phyloP scores from a whole-genome alignment of 2,113 vertebrate species.

The Oncorhynchus nerka region DNA sequence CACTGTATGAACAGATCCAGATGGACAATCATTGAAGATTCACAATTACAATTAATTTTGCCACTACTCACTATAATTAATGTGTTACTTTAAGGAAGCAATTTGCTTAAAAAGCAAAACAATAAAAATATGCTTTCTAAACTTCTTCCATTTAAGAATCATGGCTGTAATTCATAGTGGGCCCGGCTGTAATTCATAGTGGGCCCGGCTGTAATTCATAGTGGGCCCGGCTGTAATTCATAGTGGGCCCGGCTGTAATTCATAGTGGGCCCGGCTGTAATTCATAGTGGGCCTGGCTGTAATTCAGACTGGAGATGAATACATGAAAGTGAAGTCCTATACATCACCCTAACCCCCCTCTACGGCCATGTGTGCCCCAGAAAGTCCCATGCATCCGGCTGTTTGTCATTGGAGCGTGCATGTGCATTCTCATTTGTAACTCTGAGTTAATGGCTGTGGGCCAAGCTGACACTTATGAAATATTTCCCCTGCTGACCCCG shows the following conservation, averaged over 20 bases:
- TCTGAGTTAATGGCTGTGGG: slow-evolving; percentile 58
- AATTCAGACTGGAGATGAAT: slow-evolving; percentile 60
- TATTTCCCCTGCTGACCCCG: slow-evolving; percentile 74
- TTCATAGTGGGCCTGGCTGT: slow-evolving; percentile 27
- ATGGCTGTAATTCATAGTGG: too few relatives aligned
- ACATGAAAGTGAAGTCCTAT: slow-evolving; percentile 65
- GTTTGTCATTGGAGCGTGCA: slow-evolving; percentile 63
- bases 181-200: too few relatives aligned
- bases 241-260: too few relatives aligned
- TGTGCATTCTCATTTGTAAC: slow-evolving; percentile 62
- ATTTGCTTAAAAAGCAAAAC: not conserved
- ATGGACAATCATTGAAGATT: not conserved
- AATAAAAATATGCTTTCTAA: not conserved
- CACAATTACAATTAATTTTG: not conserved
- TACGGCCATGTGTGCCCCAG: slow-evolving; percentile 34
- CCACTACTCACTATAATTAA: not conserved
- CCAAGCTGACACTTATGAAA: slow-evolving; percentile 75
- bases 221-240: too few relatives aligned
- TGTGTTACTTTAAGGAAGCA: not conserved
- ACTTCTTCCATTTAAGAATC: not conserved
- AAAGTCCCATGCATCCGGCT: slow-evolving; percentile 55
- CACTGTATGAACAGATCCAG: not conserved
- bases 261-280: too few relatives aligned
- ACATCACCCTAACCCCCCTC: slow-evolving; percentile 40
- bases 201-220: too few relatives aligned